phyloP scores from a whole-genome alignment of 1,140 invertebrate species.

The Bombus waltoni region DNA sequence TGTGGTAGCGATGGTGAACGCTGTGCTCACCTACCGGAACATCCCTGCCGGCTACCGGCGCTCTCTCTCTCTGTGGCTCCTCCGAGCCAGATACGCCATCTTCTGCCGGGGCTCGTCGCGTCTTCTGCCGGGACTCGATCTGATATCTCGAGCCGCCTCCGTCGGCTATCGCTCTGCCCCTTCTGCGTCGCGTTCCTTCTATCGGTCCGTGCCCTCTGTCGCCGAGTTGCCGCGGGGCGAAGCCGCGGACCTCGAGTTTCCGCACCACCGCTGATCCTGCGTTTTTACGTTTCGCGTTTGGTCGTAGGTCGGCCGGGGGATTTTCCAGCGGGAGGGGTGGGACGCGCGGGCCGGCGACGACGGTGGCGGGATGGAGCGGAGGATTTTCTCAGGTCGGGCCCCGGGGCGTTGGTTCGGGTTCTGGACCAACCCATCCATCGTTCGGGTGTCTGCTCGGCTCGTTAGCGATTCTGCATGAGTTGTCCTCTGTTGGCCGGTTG shows the following conservation, averaged over 20 bases:
- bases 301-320: not conserved
- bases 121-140: slow-evolving; percentile 57
- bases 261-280: not conserved
- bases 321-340: not conserved
- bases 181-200: slow-evolving; percentile 9
- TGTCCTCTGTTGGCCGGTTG: slow-evolving; percentile 65
- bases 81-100: slow-evolving; percentile 67
- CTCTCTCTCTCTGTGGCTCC: slow-evolving; percentile 42
- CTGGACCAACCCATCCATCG: slow-evolving; percentile 76
- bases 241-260: not conserved
- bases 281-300: not conserved
- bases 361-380: not conserved
- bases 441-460: slow-evolving; percentile 77
- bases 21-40: slow-evolving; percentile 73
- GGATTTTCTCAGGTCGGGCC: slow-evolving; percentile 60
- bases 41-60: slow-evolving; percentile 71
- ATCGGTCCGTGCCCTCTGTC: slow-evolving; percentile 34
- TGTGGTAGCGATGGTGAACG: slow-evolving; percentile 72
- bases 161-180: slow-evolving; percentile 64
- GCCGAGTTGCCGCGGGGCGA: slow-evolving; percentile 69
- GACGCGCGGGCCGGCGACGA: too few relatives aligned
- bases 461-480: slow-evolving; percentile 81
- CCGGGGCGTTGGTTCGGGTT: slow-evolving; percentile 43
- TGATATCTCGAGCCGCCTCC: slow-evolving; percentile 70
- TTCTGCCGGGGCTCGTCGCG: slow-evolving; percentile 43